A percentile compares a stretch with the other conserved stretches of the same genome.
phyloP scores from a whole-genome alignment of 2,797 vertebrate genomes.

The Odontamblyopus lacepedii region DNA sequence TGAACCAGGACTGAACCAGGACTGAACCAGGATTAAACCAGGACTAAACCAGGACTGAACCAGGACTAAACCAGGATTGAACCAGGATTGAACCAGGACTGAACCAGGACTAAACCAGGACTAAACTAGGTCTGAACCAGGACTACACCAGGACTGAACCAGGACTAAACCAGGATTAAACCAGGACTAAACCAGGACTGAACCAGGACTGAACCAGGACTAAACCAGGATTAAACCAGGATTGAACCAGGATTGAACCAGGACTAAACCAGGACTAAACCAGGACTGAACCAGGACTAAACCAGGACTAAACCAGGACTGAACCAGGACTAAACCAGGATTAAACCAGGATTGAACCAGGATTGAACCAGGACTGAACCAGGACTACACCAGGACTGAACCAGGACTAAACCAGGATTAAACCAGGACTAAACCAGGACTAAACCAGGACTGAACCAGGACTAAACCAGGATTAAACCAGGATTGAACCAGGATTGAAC shows the following conservation, averaged over 20 bases:
- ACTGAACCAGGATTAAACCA: background rate
- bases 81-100: too few relatives aligned
- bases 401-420: background rate
- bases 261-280: slow-evolving; percentile 12
- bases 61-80: background rate
- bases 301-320: background rate
- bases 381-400: background rate
- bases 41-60: background rate
- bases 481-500: too few relatives aligned
- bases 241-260: too few relatives aligned
- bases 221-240: too few relatives aligned
- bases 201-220: too few relatives aligned
- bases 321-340: background rate
- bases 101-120: too few relatives aligned
- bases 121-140: background rate
- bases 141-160: slow-evolving; percentile 6
- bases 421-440: background rate
- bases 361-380: too few relatives aligned
- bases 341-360: background rate
- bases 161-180: background rate
- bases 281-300: background rate
- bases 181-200: too few relatives aligned
- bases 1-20: background rate
- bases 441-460: too few relatives aligned
- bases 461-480: too few relatives aligned